Evolutionary conservation across 2,797 vertebrate species (phyloP).

Genomic region (Hydrocynus forskahlii): DNA sequence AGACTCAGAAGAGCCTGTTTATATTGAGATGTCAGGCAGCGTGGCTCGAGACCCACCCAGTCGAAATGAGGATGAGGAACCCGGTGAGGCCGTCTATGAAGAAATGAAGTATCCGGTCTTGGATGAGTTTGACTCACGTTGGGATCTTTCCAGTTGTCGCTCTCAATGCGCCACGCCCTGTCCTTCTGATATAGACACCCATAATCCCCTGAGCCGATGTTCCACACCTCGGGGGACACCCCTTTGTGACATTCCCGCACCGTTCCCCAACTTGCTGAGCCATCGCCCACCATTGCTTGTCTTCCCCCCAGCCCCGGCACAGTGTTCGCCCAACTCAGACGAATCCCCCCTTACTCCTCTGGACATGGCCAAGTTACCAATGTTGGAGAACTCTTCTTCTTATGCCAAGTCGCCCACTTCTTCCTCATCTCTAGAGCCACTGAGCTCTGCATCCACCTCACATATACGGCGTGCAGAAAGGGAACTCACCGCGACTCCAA

Average conservation of each 20-base stretch:
- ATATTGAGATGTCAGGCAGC: slow-evolving; percentile 98
- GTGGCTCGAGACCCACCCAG: slow-evolving; percentile 82
- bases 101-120: slow-evolving; percentile 98
- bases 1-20: slow-evolving; percentile 93
- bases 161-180: slow-evolving; percentile 94
- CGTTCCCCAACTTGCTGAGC: slow-evolving; percentile 95
- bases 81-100: slow-evolving; percentile 95
- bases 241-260: slow-evolving; percentile 95
- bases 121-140: slow-evolving; percentile 89
- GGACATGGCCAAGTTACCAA: slow-evolving; percentile 91
- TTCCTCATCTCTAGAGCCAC: slow-evolving; percentile 72
- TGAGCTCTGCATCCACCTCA: slow-evolving; percentile 72
- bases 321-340: slow-evolving; percentile 96
- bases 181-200: slow-evolving; percentile 87
- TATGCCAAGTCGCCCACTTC: slow-evolving; percentile 91
- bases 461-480: slow-evolving; percentile 84
- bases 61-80: slow-evolving; percentile 90
- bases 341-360: slow-evolving; percentile 97
- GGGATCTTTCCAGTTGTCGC: slow-evolving; percentile 88
- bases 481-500: slow-evolving; percentile 87
- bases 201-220: slow-evolving; percentile 81
- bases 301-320: slow-evolving; percentile 94
- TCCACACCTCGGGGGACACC: slow-evolving; percentile 89
- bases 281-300: slow-evolving; percentile 95
- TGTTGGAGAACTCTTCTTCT: slow-evolving; percentile 87